Base-by-base conservation (phyloP, 1,140 invertebrate genomes). In the Lepidurus couesii region DNA sequence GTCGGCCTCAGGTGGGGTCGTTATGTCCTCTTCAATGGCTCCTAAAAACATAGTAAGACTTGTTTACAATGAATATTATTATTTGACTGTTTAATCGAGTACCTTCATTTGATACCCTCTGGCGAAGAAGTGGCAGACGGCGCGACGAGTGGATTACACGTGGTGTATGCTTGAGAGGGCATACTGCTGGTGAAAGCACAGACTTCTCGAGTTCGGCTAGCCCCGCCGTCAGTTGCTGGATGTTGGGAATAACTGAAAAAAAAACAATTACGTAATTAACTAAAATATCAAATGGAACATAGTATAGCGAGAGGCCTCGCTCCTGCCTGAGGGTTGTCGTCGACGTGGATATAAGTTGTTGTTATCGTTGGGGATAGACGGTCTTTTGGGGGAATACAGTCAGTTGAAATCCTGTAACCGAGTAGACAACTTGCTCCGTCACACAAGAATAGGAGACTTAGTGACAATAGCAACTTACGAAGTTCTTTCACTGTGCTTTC, bases 221-320 rank as follows among this genome's bases (percentile, higher is more conserved):
- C 45, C 45, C 45, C 45, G 45, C 45, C 45, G 45, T 47, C 45
- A 47, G 45, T 47, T 47, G 45, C 45, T 47, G 45, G 45, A 47
- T 47, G 2, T 47, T 47, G 45, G 45, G 45, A 47, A 47, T 47
- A 47, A 47, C 45, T 4, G 45, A 1, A 47, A 47, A 47, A 1
- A 47, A 47, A 47, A 47, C 45, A 47, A 47, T 47, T 47, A 47
- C 16, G 16, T 47, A 47, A 47, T 47, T 47, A 47, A 47, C 45
- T 47, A 47, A 47, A 47, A 47, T 47, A 47, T 47, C 45, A 47
- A 47, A 47, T 47, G 45, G 45, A 47, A 47, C 45, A n/a, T n/a
- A n/a, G n/a, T n/a, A n/a, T 34, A 34, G 26, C 26, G 26, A 34
- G 26, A 34, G 26, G 26, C 26, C 26, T 34, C 26, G 26, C 26